phyloP scores from a whole-genome alignment of 2,888 invertebrate genomes.

The Meteorus colon region DNA sequence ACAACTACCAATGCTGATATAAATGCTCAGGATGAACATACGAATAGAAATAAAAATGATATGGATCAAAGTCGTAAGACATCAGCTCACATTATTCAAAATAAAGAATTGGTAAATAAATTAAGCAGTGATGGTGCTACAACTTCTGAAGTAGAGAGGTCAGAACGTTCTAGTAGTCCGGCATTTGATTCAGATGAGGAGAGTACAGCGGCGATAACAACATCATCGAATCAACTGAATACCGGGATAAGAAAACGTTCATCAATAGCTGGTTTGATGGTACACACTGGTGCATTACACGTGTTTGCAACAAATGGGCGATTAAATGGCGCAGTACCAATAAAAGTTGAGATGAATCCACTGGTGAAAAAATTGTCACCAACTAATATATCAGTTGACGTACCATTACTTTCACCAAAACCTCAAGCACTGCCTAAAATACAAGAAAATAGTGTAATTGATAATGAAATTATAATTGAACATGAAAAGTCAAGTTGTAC shows the following conservation, averaged over 20 bases:
- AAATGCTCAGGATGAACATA: conserved; percentile 63
- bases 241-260: conserved; percentile 77
- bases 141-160: conserved; percentile 79
- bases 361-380: conserved; percentile 56
- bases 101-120: conserved; percentile 52
- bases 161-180: conserved; percentile 91
- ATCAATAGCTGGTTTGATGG: conserved; percentile 81
- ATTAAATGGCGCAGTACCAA: conserved; percentile 64
- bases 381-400: conserved; percentile 70
- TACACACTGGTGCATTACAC: conserved; percentile 79
- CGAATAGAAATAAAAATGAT: conserved; percentile 21
- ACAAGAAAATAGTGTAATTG: conserved; percentile 78
- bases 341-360: conserved; percentile 60
- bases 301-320: conserved; percentile 66
- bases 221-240: conserved; percentile 58
- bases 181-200: conserved; percentile 97
- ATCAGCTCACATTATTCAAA: conserved; percentile 47
- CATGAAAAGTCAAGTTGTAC: conserved; percentile 70
- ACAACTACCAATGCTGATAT: conserved; percentile 61
- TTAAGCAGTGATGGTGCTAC: conserved; percentile 62
- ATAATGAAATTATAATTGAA: conserved; percentile 69
- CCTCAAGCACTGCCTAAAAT: conserved; percentile 78
- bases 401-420: conserved; percentile 49
- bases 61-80: conserved; percentile 50
- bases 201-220: conserved; percentile 76